A percentile compares a stretch with the other conserved stretches of the same genome.
phyloP scores from a whole-genome alignment of 2,888 invertebrate species.

The Callyntrura sp. region DNA sequence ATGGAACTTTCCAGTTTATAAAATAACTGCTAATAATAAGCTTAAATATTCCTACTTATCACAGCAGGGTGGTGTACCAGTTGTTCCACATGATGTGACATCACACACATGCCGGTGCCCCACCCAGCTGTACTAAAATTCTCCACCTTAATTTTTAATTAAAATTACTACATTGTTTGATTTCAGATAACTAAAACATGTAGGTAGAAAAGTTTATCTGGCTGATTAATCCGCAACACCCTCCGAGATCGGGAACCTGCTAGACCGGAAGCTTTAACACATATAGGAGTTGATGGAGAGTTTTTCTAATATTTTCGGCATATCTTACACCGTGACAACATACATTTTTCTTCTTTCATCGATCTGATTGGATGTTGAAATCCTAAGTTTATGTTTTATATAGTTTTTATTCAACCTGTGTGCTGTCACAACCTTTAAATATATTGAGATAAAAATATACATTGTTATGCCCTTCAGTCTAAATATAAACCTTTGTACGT shows the following conservation, averaged over 20 bases:
- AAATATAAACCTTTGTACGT: no score
- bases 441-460: no score
- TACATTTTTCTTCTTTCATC: not conserved
- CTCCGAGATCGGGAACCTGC: slow-evolving; percentile 33
- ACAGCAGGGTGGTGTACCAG: no score
- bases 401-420: not conserved
- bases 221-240: not conserved
- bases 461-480: no score
- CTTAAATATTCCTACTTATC: no score
- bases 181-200: slow-evolving; percentile 43
- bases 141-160: not conserved
- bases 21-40: no score
- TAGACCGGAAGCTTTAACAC: not conserved
- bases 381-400: not conserved
- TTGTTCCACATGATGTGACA: no score
- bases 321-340: not conserved
- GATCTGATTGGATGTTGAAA: not conserved
- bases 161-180: slow-evolving; percentile 32
- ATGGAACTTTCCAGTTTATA: no score
- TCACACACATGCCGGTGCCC: no score
- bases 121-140: no score
- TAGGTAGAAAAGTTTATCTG: slow-evolving; percentile 37
- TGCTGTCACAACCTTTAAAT: not conserved
- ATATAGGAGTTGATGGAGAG: not conserved
- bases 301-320: not conserved